phyloP scores from a whole-genome alignment of 37 sponge, comb jelly and placozoan genomes.

The Ianthella basta region DNA sequence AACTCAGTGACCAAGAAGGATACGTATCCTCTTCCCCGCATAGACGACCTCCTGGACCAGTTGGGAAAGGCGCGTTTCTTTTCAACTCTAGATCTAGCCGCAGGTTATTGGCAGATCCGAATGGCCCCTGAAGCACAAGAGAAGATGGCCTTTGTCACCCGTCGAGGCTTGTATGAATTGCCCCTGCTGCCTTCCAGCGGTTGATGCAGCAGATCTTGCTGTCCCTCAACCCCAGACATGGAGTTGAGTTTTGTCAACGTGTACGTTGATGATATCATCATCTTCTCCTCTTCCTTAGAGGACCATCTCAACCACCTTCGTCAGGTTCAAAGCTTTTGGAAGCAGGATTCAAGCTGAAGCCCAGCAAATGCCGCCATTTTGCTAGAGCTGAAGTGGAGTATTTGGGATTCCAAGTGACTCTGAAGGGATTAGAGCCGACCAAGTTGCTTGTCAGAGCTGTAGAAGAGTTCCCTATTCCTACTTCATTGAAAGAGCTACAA shows the following conservation, averaged over 20 bases:
- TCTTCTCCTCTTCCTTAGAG: conserved; percentile 11
- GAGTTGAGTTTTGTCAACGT: not conserved
- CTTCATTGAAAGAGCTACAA: conserved; percentile 3
- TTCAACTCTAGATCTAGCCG: conserved; percentile 11
- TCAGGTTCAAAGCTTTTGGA: not conserved
- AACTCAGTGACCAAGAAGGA: conserved; percentile 35
- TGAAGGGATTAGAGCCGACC: conserved; percentile 16
- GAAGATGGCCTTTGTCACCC: conserved; percentile 41
- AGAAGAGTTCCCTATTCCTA: conserved; percentile 32
- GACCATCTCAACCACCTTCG: conserved; percentile 30
- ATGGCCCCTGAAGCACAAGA: not conserved
- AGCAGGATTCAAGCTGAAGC: conserved; percentile 26
- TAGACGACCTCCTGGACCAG: conserved; percentile 30
- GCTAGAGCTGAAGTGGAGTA: conserved; percentile 8
- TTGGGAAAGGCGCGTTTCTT: not conserved
- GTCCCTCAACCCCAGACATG: not conserved
- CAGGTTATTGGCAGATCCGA: conserved; percentile 37
- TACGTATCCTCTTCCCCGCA: conserved; percentile 7
- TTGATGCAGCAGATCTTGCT: conserved; percentile 17
- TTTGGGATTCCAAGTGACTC: conserved; percentile 5
- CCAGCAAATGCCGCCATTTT: conserved; percentile 33
- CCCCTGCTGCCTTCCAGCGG: conserved; percentile 40
- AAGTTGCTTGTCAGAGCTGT: not conserved
- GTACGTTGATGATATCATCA: conserved; percentile 37
- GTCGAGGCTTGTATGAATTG: conserved; percentile 30